Percentiles rank a stretch among this genome's conserved stretches.
These are phyloP conservation scores for Catharus minimus DNA, from an alignment of 2,113 vertebrate genomes.

Conservation along the genomic window DNA sequence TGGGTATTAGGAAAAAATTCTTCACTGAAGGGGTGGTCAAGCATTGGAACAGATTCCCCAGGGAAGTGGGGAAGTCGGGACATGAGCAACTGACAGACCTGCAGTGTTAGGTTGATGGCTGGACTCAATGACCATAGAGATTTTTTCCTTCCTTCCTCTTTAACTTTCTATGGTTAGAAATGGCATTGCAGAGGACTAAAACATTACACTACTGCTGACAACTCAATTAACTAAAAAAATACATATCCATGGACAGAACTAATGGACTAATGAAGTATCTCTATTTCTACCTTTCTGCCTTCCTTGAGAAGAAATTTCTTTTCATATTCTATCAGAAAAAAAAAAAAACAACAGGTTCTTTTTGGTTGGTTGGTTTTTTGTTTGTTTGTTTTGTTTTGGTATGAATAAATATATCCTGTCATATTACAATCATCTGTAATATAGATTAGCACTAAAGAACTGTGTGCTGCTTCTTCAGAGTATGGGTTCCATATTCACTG, in stretches of 20 bases:
- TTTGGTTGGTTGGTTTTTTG: too few species aligned
- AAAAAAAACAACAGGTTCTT: fast-evolving
- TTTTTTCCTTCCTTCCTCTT: background rate
- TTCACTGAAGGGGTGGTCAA: background rate
- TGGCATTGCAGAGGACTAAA: background rate
- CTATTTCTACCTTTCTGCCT: background rate
- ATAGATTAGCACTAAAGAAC: background rate
- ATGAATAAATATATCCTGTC: background rate
- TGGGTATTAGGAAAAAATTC: background rate
- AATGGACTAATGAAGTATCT: background rate
- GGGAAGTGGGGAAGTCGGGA: too few species aligned
- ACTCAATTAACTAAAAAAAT: background rate
- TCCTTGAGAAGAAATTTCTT: background rate
- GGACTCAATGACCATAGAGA: background rate
- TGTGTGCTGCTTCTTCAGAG: background rate
- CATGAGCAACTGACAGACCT: background rate
- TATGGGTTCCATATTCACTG: background rate
- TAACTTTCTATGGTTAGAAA: background rate
- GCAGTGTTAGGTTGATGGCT: background rate
- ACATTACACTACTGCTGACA: background rate
- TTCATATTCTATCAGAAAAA: background rate
- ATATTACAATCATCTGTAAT: background rate
- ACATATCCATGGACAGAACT: background rate
- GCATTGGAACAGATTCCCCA: background rate
- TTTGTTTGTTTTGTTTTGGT: background rate